Conservation (phyloP, 2,797 vertebrate species). For the Anas capensis region DNA sequence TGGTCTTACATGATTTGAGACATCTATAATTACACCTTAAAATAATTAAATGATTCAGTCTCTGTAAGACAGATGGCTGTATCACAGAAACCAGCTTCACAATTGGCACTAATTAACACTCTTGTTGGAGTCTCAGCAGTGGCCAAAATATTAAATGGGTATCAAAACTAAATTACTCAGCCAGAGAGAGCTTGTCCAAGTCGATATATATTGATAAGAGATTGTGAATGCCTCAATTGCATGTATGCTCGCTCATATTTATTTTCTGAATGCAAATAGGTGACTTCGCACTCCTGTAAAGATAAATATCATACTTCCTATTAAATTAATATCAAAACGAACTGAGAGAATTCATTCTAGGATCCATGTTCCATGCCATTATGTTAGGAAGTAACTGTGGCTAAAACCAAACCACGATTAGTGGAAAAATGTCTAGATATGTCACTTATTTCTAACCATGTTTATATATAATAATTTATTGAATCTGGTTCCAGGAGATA, state of each 20-base stretch:
- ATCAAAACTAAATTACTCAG: constrained; percentile 46
- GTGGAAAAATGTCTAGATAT: not conserved
- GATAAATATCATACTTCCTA: not conserved
- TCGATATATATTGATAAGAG: constrained; percentile 32
- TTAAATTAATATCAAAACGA: not conserved
- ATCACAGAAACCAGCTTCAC: constrained; percentile 32
- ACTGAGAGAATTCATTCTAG: not conserved
- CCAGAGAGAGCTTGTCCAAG: constrained; percentile 6
- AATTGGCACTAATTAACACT: constrained; percentile 65
- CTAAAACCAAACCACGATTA: not conserved
- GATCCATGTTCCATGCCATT: not conserved
- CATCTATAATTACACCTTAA: constrained; percentile 58
- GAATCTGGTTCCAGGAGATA: not conserved
- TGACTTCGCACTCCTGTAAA: constrained; percentile 17
- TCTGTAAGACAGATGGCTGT: constrained; percentile 55
- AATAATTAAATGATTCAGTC: constrained; percentile 54
- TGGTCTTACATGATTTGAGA: constrained; percentile 19
- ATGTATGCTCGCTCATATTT: not conserved
- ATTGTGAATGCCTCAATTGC: constrained; percentile 27
- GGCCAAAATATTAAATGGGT: constrained; percentile 53
- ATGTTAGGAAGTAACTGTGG: not conserved
- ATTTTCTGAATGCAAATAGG: constrained; percentile 29
- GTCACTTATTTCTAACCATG: not conserved
- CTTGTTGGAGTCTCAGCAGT: constrained; percentile 39
- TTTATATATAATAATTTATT: not conserved